Conservation (phyloP, 2,888 invertebrate species). For the Doris montereyensis region DNA sequence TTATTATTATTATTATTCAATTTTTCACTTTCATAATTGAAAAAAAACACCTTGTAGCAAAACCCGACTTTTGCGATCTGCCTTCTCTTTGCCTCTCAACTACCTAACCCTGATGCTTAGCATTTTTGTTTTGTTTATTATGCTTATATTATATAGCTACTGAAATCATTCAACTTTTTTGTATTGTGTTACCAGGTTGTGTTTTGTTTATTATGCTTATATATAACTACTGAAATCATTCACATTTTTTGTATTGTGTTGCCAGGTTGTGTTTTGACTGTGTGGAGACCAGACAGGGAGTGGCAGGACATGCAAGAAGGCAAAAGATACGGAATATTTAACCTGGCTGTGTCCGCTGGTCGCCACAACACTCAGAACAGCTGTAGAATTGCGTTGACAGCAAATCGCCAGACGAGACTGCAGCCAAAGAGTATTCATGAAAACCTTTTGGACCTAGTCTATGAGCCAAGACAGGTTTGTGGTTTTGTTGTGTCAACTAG, state of each 20-base stretch:
- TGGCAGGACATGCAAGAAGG: conserved; percentile 77
- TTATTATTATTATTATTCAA: too few species aligned
- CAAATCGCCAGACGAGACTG: conserved; percentile 59
- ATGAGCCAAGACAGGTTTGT: conserved; percentile 67
- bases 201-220: background rate
- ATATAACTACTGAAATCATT: background rate
- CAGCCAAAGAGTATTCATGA: conserved; percentile 54
- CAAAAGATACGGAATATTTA: conserved; percentile 77
- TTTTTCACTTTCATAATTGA: too few species aligned
- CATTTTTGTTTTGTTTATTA: too few species aligned
- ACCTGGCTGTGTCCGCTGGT: conserved; percentile 75
- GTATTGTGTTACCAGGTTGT: background rate
- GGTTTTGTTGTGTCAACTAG: too few species aligned
- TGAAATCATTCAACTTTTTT: background rate
- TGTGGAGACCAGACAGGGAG: conserved; percentile 82
- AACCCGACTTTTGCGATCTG: too few species aligned
- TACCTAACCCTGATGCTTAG: too few species aligned
- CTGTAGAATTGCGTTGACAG: conserved; percentile 58
- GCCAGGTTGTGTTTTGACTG: conserved; percentile 76
- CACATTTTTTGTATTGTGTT: conserved; percentile 37
- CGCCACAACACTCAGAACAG: too few species aligned
- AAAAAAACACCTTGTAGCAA: too few species aligned
- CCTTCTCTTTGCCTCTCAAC: too few species aligned
- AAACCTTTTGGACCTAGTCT: conserved; percentile 63
- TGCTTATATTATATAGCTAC: too few species aligned